A percentile compares a stretch with the other conserved stretches of the same genome.
phyloP scores from a whole-genome alignment of 2,113 vertebrate species.

The Fukomys damarensis region DNA sequence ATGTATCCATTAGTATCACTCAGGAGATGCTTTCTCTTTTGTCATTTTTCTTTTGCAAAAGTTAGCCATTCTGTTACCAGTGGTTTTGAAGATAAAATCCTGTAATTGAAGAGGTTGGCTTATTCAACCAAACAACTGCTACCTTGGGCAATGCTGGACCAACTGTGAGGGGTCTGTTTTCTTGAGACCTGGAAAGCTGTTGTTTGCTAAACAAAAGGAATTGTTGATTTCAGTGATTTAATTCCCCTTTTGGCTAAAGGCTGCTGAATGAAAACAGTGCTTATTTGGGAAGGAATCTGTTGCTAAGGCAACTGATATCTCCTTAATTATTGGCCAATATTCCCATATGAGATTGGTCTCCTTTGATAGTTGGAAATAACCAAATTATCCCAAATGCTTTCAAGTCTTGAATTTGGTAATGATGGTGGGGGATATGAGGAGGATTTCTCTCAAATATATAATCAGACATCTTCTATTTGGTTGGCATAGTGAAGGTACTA shows the following conservation, averaged over 20 bases:
- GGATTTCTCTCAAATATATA: slow-evolving; percentile 28
- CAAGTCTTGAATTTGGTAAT: slow-evolving; percentile 67
- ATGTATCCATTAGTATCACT: slow-evolving; percentile 66
- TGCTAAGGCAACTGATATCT: slow-evolving; percentile 83
- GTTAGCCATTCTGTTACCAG: slow-evolving; percentile 61
- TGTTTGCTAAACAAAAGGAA: slow-evolving; percentile 82
- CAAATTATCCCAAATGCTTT: slow-evolving; percentile 71
- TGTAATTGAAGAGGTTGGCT: slow-evolving; percentile 75
- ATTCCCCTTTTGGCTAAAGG: slow-evolving; percentile 80
- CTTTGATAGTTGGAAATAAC: slow-evolving; percentile 78
- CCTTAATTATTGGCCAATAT: slow-evolving; percentile 83
- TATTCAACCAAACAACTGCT: slow-evolving; percentile 70
- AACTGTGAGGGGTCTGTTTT: slow-evolving; percentile 76
- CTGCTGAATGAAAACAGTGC: slow-evolving; percentile 79
- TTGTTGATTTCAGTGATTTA: slow-evolving; percentile 82
- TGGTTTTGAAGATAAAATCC: slow-evolving; percentile 78
- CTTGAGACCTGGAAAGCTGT: slow-evolving; percentile 79
- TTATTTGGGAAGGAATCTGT: slow-evolving; percentile 83
- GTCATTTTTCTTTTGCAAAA: slow-evolving; percentile 74
- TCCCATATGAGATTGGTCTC: slow-evolving; percentile 77
- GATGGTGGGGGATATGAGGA: background rate
- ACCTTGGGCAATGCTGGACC: slow-evolving; percentile 67
- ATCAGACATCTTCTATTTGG: slow-evolving; percentile 35
- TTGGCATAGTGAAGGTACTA: background rate
- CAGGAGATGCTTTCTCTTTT: slow-evolving; percentile 67